A percentile compares a stretch with the other conserved stretches of the same genome.
phyloP scores from a whole-genome alignment of 2,797 vertebrate species.

The Botia kubotai region DNA sequence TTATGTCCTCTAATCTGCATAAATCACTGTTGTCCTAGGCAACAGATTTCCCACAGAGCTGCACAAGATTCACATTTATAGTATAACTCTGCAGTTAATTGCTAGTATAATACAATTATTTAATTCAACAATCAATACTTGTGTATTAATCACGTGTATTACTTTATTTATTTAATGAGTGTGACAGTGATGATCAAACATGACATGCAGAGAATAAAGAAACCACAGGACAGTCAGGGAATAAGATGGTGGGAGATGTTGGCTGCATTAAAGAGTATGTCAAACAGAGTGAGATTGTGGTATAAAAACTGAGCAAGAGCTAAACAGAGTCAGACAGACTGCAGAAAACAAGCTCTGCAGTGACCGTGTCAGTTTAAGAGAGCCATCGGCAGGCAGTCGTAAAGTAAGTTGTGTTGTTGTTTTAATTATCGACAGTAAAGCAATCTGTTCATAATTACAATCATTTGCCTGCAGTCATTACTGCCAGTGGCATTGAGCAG shows the following conservation, averaged over 20 bases:
- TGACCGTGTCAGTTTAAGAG: slow-evolving; percentile 76
- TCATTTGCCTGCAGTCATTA: slow-evolving; percentile 89
- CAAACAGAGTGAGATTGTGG: background rate
- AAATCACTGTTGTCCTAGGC: background rate
- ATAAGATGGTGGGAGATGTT: slow-evolving; percentile 48
- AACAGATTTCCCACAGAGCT: background rate
- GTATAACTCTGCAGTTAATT: too few relatives aligned
- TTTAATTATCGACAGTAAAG: slow-evolving; percentile 88
- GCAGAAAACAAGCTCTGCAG: slow-evolving; percentile 3
- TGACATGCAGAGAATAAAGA: slow-evolving; percentile 54
- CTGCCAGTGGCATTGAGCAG: slow-evolving; percentile 85
- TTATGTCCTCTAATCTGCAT: background rate
- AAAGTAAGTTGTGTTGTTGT: slow-evolving; percentile 87
- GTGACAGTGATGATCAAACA: slow-evolving; percentile 54
- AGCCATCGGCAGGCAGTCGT: slow-evolving; percentile 80
- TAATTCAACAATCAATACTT: background rate
- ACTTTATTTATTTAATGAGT: too few relatives aligned
- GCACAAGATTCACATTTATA: background rate
- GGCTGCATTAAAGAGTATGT: slow-evolving; percentile 52
- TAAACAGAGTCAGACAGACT: slow-evolving; percentile 26
- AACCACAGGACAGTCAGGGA: slow-evolving; percentile 38
- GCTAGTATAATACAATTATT: background rate
- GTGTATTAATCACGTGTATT: too few relatives aligned
- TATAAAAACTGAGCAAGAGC: background rate
- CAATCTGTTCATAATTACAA: slow-evolving; percentile 90